Conservation (phyloP, 2,888 invertebrate genomes). For the Carterocephalus palaemon region DNA sequence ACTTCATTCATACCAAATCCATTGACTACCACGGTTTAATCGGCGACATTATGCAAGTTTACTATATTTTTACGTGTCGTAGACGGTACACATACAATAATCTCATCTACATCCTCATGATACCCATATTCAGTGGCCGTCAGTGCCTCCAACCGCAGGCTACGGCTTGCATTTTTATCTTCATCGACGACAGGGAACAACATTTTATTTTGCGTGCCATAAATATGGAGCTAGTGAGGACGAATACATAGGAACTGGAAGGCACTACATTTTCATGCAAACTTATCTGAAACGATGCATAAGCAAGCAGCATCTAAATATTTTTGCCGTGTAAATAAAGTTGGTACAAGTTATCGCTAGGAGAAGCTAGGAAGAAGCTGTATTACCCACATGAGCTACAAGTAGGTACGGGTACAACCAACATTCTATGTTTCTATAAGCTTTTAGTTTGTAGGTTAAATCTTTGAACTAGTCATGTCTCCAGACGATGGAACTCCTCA, state of each 20-base stretch:
- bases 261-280: slow-evolving; percentile 64
- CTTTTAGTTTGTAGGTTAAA: no score
- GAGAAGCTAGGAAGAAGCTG: slow-evolving; percentile 22
- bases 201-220: slow-evolving; percentile 76
- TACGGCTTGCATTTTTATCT: slow-evolving; percentile 77
- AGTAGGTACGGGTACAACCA: no score
- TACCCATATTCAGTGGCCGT: slow-evolving; percentile 63
- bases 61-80: slow-evolving; percentile 27
- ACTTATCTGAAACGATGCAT: slow-evolving; percentile 75
- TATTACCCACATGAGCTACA: slow-evolving; percentile 13
- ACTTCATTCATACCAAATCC: no score
- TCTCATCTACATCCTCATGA: slow-evolving; percentile 33
- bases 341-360: slow-evolving; percentile 27
- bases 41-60: slow-evolving; percentile 33
- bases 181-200: slow-evolving; percentile 65
- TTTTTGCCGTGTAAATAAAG: slow-evolving; percentile 53
- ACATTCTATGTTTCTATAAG: no score
- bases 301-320: slow-evolving; percentile 61
- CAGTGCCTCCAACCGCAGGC: slow-evolving; percentile 56
- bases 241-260: slow-evolving; percentile 59
- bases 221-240: slow-evolving; percentile 70
- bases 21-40: no score
- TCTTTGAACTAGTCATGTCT: no score
- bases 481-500: no score
- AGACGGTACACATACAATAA: slow-evolving; percentile 16